Conservation (phyloP, 2,113 vertebrate genomes). For the Tricholaema leucomelas region DNA sequence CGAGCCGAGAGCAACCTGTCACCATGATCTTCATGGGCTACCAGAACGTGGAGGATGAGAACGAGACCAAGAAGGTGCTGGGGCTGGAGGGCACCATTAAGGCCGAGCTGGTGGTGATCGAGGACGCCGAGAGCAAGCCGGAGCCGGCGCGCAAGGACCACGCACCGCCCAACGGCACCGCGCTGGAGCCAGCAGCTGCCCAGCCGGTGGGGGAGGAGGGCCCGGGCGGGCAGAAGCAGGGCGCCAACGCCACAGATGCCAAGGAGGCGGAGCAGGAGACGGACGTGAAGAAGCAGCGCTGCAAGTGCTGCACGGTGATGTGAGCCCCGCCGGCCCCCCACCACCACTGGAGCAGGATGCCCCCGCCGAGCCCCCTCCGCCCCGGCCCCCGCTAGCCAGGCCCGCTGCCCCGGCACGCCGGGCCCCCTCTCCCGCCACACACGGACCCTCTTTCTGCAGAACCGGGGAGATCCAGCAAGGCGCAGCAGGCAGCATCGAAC, state of each 20-base stretch:
- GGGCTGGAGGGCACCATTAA: slow-evolving; percentile 89
- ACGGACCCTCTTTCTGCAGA: not conserved
- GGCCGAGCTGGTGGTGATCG: slow-evolving; percentile 90
- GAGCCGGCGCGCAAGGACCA: slow-evolving; percentile 70
- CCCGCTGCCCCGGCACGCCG: not conserved
- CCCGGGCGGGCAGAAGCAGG: slow-evolving; percentile 57
- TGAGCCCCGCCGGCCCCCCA: slow-evolving; percentile 69
- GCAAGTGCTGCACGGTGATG: slow-evolving; percentile 94
- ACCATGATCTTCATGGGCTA: slow-evolving; percentile 99
- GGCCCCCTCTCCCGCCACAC: not conserved
- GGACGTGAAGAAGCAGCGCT: slow-evolving; percentile 88
- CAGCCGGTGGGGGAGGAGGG: slow-evolving; percentile 51
- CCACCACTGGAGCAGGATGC: not conserved
- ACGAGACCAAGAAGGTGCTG: slow-evolving; percentile 89
- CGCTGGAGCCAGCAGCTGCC: slow-evolving; percentile 54
- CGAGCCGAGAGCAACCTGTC: slow-evolving; percentile 84
- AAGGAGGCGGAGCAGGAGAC: slow-evolving; percentile 72
- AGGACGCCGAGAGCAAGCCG: slow-evolving; percentile 76
- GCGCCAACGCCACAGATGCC: slow-evolving; percentile 47
- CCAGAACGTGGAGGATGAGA: slow-evolving; percentile 91
- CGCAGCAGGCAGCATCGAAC: not conserved
- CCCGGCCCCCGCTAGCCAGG: slow-evolving; percentile 7
- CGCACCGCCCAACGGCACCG: slow-evolving; percentile 80
- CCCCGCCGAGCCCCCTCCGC: not conserved
- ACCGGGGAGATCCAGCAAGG: not conserved